Evolutionary conservation across 2,113 vertebrate genomes (phyloP), one percentile per base, ranked within the genome.

Genomic region (Cercocebus atys): DNA sequence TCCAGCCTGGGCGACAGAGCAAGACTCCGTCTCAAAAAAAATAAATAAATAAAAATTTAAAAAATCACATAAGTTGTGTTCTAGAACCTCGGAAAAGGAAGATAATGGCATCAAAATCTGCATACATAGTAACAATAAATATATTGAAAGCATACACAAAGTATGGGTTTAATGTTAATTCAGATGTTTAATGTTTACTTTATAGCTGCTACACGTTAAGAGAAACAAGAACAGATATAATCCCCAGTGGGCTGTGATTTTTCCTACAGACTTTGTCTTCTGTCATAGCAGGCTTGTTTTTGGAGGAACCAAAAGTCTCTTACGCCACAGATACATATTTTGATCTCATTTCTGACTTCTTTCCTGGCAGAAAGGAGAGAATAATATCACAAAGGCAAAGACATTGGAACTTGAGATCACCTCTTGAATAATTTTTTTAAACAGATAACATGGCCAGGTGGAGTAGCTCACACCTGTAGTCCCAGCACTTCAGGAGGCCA

Each of bases 11-110:
- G 40, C 40, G 40, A 40, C 40, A 40, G 40, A 40, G 40, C 40
- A 40, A 40, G 40, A 40, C 40, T 40, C 40, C 40, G 40, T 40
- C 40, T 40, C 40, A 40, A 40, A 40, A 40, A 40, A 40, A 40
- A 40, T 40, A 40, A 40, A 40, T 40, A 40, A 40, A 40, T 40
- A 40, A 40, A 40, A 40, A 40, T 40, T 92, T 75, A 61, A 92
- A 88, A 92, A 88, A 75, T 57, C 17, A 59, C 16, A 18, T n/a
- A 73, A n/a, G 40, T 50, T 85, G 14, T 73, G 40, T 40, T 73
- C 20, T 80, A 92, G 87, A 96, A 81, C 16, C 94, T 96, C 59
- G 68, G 72, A 59, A 84, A 91, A 70, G 86, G 35, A 38, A 40
- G 12, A 38, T 32, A 45, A 88, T 72, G 43, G 32, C 7, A 55